A percentile compares a stretch with the other conserved stretches of the same genome.
phyloP scores from a whole-genome alignment of 2,797 vertebrate species.

The Ficedula albicollis region DNA sequence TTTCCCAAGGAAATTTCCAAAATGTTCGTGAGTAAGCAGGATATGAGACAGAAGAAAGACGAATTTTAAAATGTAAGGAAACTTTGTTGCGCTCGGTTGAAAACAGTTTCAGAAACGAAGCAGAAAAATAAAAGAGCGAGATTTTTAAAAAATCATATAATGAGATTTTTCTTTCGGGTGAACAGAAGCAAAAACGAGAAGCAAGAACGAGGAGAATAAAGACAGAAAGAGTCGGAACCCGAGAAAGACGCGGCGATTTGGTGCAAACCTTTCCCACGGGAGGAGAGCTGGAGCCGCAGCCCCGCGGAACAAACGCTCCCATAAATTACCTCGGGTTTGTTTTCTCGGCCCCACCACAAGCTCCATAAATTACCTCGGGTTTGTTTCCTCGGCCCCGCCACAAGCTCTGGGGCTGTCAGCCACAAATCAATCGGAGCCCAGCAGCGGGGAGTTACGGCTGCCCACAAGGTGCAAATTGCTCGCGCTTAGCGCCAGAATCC shows the following conservation, averaged over 20 bases:
- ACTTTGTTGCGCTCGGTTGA: not conserved
- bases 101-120: not conserved
- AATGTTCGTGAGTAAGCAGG: not conserved
- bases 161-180: not conserved
- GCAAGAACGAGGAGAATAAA: not conserved
- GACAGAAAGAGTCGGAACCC: not conserved
- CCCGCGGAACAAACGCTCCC: constrained; percentile 41
- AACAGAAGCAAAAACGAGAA: not conserved
- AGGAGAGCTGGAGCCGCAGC: constrained; percentile 38
- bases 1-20: not conserved
- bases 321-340: constrained; percentile 58
- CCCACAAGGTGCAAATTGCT: constrained; percentile 69
- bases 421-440: too few species aligned
- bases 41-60: not conserved
- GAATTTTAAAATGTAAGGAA: not conserved
- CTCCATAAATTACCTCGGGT: constrained; percentile 52
- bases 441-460: constrained; percentile 60
- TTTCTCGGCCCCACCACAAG: not conserved
- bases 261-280: constrained; percentile 44
- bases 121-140: too few species aligned
- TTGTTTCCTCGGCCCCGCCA: constrained; percentile 65
- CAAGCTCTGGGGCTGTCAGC: constrained; percentile 50
- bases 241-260: not conserved
- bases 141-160: not conserved
- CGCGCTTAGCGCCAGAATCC: constrained; percentile 39